Percentiles rank a stretch among this genome's conserved stretches.
These are phyloP conservation scores for Nansenia antarctica DNA, from an alignment of 2,113 vertebrate genomes.

Conservation along the genomic window DNA sequence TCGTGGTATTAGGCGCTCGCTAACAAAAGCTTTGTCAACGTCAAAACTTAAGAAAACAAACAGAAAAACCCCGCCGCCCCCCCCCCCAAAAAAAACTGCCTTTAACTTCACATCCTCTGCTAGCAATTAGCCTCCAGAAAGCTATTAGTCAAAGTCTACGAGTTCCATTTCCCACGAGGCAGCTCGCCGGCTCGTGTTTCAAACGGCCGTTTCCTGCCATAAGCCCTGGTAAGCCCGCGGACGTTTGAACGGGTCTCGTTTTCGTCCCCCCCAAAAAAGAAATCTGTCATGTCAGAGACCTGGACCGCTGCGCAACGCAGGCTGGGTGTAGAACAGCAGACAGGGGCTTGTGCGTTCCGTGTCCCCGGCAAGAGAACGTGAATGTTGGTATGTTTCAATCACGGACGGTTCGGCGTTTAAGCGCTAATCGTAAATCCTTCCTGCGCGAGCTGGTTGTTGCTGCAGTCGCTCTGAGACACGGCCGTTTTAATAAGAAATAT, in stretches of 20 bases:
- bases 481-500: slow-evolving; percentile 20
- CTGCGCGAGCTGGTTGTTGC: neutral
- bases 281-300: too few species aligned
- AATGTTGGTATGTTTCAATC: too few species aligned
- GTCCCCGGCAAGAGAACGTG: too few species aligned
- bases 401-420: too few species aligned
- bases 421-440: too few species aligned
- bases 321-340: too few species aligned
- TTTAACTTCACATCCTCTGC: slow-evolving; percentile 59
- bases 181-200: slow-evolving; percentile 62
- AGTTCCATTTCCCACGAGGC: slow-evolving; percentile 47
- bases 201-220: slow-evolving; percentile 66
- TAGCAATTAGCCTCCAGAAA: slow-evolving; percentile 70
- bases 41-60: slow-evolving; percentile 28
- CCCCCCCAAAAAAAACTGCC: slow-evolving; percentile 20
- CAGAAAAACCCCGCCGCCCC: too few species aligned
- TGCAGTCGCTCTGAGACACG: slow-evolving; percentile 17
- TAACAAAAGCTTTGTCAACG: neutral
- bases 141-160: slow-evolving; percentile 68
- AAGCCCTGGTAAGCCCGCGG: too few species aligned
- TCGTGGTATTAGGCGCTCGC: neutral
- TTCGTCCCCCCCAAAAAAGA: too few species aligned
- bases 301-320: too few species aligned
- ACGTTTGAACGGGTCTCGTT: too few species aligned
- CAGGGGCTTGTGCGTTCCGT: too few species aligned